These are phyloP conservation scores for Diadegma fenestrale DNA, from an alignment of 2,888 invertebrate genomes.

Conservation along the genomic window DNA sequence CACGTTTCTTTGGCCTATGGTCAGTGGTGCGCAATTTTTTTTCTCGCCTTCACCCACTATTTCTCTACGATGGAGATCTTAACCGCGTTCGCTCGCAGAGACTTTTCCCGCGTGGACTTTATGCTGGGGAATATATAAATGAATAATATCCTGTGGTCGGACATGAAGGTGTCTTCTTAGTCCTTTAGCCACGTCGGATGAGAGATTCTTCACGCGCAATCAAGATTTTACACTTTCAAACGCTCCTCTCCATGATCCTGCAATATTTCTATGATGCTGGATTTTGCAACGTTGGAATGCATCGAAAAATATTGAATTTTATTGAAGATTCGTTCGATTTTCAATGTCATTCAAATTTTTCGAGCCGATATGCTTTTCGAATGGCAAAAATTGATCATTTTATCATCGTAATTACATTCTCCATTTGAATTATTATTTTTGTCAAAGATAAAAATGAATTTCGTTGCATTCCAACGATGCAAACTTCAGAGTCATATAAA, in stretches of 20 bases:
- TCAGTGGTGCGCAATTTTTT: conserved; percentile 57
- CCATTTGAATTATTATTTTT: too few species aligned
- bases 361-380: too few species aligned
- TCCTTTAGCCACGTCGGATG: conserved; percentile 17
- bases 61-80: not conserved
- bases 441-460: too few species aligned
- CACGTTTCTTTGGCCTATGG: conserved; percentile 41
- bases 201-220: conserved; percentile 20
- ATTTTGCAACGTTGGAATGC: too few species aligned
- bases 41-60: conserved; percentile 27
- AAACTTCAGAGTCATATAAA: too few species aligned
- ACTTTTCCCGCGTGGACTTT: not conserved
- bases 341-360: too few species aligned
- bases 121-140: not conserved
- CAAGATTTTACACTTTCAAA: conserved; percentile 2
- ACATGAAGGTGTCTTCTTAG: not conserved
- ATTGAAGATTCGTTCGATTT: too few species aligned
- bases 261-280: too few species aligned
- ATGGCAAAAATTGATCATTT: too few species aligned
- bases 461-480: too few species aligned
- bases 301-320: too few species aligned
- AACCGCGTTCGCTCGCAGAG: not conserved
- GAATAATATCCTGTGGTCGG: not conserved
- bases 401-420: too few species aligned
- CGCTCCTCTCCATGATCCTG: not conserved